Evolutionary conservation across 2,888 invertebrate genomes (phyloP), one percentile per base, ranked within the genome.

Genomic region (Sicus ferrugineus): DNA sequence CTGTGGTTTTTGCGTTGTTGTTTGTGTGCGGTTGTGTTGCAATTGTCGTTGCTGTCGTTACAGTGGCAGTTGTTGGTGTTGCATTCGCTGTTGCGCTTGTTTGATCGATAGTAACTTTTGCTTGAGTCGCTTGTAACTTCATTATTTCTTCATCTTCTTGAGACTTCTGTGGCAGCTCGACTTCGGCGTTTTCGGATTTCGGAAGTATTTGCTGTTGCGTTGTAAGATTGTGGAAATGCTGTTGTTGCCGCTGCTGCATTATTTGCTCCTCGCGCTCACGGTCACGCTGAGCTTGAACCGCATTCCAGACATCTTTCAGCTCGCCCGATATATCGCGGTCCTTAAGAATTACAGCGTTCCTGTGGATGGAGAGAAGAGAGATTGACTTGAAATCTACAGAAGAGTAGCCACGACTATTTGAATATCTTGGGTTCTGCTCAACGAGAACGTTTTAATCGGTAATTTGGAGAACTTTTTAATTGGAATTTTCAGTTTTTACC

Each of bases 241-340:
- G 84, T 63, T 84, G 83, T 50, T 83, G 82, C 5, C 84, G 81
- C 71, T 84, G 85, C 69, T 84, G 82, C 31, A 84, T 70, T 74
- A 85, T 80, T 78, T 84, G 84, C 67, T 85, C 84, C 67, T 85
- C 84, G 6, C 84, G 80, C 73, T 85, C 84, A 6, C 84, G 80
- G 76, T 85, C 84, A n/a, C 84, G 78, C 73, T 85, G 84, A 11
- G 83, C 84, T 74, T 91, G 91, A 2, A 92, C 90, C 0, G 90
- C 90, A 21, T 89, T 89, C 92, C 92, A 92, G 1, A 92, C 90
- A 79, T 92, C 91, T 79, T 92, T 92, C 26, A 92, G 83, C 80
- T 92, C 92, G 0, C 92, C 92, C 0, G 90, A 90, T 71, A 92
- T 86, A 80, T 92, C 92, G 28, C 90, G 86, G 77, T 92, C 91